These are phyloP conservation scores for Spea bombifrons DNA, from an alignment of 2,113 vertebrate species.

Conservation along the genomic window DNA sequence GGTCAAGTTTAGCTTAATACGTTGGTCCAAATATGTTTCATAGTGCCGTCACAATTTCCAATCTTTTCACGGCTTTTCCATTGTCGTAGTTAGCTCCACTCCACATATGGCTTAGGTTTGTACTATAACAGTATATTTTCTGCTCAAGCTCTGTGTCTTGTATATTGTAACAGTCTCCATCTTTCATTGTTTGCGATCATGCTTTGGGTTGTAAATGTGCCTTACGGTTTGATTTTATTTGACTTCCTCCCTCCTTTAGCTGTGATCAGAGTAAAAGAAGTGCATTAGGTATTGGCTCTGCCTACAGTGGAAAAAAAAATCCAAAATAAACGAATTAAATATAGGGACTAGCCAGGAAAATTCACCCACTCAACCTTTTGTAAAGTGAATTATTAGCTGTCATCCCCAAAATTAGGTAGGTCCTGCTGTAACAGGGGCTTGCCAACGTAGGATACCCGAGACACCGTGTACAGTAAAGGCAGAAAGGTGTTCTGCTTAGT, in stretches of 20 bases:
- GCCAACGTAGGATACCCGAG: slow-evolving; percentile 38
- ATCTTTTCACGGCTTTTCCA: too few relatives aligned
- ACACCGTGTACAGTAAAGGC: slow-evolving; percentile 48
- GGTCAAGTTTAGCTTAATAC: too few relatives aligned
- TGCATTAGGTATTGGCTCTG: slow-evolving; percentile 32
- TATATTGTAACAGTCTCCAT: not conserved
- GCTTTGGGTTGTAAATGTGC: not conserved
- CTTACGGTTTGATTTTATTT: slow-evolving; percentile 9
- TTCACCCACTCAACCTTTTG: slow-evolving; percentile 40
- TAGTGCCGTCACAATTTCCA: too few relatives aligned
- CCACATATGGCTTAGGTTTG: not conserved
- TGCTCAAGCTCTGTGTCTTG: not conserved
- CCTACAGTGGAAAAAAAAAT: not conserved
- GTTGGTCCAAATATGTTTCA: too few relatives aligned
- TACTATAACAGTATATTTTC: not conserved
- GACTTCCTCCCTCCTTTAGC: slow-evolving; percentile 1
- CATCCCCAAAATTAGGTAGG: slow-evolving; percentile 47
- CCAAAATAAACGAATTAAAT: slow-evolving; percentile 28
- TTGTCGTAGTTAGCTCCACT: too few relatives aligned
- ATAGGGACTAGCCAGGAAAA: slow-evolving; percentile 38
- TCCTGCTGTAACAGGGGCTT: slow-evolving; percentile 46
- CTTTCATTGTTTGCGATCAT: not conserved
- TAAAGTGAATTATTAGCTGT: slow-evolving; percentile 56
- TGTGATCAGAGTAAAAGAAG: slow-evolving; percentile 20
- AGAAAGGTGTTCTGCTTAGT: slow-evolving; percentile 67